These are phyloP conservation scores for Ammospiza maritima DNA, from an alignment of 2,797 vertebrate species.

Conservation along the genomic window DNA sequence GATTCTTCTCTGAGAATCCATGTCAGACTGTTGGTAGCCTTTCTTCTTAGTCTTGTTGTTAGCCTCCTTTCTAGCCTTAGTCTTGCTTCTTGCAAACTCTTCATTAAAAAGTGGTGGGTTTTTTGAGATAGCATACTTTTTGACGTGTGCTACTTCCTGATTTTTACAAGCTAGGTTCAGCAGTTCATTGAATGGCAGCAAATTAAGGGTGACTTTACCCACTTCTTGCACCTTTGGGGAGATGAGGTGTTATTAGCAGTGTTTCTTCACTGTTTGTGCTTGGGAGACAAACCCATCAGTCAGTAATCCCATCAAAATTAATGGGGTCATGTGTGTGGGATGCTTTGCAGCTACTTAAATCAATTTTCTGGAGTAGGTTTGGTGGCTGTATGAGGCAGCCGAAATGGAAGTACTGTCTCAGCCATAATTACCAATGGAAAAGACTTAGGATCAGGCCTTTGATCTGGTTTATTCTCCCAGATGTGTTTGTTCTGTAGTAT, in stretches of 20 bases:
- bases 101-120: background rate
- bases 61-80: background rate
- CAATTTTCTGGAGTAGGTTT: background rate
- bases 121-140: background rate
- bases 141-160: background rate
- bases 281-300: background rate
- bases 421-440: background rate
- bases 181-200: background rate
- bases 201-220: background rate
- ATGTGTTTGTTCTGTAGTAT: background rate
- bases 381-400: background rate
- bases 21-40: background rate
- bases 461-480: background rate
- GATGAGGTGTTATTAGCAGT: background rate
- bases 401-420: background rate
- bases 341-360: background rate
- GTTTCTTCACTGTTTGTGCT: rapidly evolving
- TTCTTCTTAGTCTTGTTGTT: background rate
- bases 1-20: background rate
- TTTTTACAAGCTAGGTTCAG: background rate
- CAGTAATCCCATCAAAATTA: background rate
- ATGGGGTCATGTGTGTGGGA: rapidly evolving
- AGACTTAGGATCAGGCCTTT: background rate
- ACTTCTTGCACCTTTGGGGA: background rate
- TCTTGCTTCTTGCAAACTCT: background rate